Evolutionary conservation across 2,113 vertebrate species (phyloP).

Genomic region (Puffinus mauretanicus): DNA sequence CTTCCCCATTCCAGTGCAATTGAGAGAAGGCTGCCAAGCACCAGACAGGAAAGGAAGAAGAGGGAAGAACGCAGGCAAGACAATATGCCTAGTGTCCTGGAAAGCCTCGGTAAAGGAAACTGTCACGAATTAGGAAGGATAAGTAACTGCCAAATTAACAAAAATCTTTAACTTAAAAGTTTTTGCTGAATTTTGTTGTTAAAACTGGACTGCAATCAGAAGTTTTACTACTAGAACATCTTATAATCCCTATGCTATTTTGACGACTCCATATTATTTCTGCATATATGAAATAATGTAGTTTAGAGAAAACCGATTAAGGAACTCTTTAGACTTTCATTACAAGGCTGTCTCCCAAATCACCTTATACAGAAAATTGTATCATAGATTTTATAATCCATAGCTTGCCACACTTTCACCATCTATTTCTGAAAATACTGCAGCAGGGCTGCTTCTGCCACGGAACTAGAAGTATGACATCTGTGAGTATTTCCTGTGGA

Average conservation of each 20-base stretch:
- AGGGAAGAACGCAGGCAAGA: background rate
- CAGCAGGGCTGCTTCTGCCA: background rate
- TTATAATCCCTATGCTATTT: background rate
- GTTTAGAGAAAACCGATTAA: background rate
- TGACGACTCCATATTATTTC: background rate
- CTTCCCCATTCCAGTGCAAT: background rate
- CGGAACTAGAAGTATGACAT: background rate
- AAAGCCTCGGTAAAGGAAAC: background rate
- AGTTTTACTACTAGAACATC: background rate
- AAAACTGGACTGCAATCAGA: background rate
- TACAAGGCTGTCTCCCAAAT: background rate
- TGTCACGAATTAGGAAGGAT: background rate
- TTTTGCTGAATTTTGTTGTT: background rate
- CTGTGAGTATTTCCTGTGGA: background rate
- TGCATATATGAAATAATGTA: background rate
- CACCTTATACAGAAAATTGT: background rate
- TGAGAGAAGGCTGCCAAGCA: background rate
- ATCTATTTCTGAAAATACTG: background rate
- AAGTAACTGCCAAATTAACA: background rate
- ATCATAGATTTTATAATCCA: background rate
- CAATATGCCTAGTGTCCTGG: background rate
- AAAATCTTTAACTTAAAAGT: background rate
- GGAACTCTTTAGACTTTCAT: background rate
- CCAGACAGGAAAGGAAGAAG: background rate
- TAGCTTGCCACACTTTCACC: background rate